Conservation (phyloP, 2,113 vertebrate species). For the Electrona antarctica region DNA sequence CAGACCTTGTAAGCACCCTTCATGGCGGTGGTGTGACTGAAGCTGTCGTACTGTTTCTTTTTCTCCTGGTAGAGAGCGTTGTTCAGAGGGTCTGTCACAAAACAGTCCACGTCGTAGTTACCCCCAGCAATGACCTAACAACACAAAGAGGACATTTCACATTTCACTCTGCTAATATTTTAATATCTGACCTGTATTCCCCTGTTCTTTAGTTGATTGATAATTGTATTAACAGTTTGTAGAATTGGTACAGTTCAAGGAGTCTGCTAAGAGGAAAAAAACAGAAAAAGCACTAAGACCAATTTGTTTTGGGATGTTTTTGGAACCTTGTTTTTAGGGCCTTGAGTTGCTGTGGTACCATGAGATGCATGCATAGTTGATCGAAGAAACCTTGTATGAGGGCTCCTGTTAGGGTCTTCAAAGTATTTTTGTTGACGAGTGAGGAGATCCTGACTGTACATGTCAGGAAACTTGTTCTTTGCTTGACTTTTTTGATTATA, state of each 20-base stretch:
- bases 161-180: neutral
- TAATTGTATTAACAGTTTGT: neutral
- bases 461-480: no score
- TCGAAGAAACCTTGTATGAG: no score
- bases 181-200: no score
- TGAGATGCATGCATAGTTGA: no score
- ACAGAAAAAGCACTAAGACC: neutral
- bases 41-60: constrained; percentile 90
- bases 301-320: no score
- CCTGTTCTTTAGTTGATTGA: neutral
- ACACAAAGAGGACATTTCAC: neutral
- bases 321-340: no score
- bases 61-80: constrained; percentile 84
- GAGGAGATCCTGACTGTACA: no score
- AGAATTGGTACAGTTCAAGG: neutral
- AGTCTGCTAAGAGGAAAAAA: no score
- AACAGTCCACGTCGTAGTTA: constrained; percentile 93
- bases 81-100: constrained; percentile 82
- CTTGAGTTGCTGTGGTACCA: no score
- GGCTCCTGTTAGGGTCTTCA: no score
- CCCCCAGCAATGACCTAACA: constrained; percentile 89
- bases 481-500: no score
- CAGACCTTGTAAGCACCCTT: constrained; percentile 87
- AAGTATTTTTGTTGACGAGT: no score
- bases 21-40: constrained; percentile 77